Percentiles rank a stretch among this genome's conserved stretches.
Conservation (phyloP, 2,113 vertebrate genomes). For the Protobothrops flavoviridis region DNA sequence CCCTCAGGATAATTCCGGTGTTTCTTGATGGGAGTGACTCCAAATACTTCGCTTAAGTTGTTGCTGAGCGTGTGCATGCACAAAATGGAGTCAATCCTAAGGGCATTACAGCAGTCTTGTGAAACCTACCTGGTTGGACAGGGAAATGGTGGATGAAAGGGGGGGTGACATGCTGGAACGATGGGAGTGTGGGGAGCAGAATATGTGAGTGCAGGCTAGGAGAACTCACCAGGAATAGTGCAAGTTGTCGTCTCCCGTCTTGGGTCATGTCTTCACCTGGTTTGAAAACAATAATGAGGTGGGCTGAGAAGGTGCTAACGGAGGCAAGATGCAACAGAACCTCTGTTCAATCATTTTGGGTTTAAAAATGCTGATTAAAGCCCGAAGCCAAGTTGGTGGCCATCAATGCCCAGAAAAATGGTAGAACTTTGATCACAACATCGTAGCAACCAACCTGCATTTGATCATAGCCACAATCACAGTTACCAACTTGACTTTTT, state of each 20-base stretch:
- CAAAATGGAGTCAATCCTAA: neutral
- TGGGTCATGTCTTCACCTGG: constrained; percentile 83
- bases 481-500: neutral
- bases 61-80: neutral
- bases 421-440: neutral
- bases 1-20: neutral
- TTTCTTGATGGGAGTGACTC: neutral
- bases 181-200: neutral
- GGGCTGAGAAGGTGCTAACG: neutral
- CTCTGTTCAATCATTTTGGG: neutral
- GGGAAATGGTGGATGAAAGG: constrained; percentile 40
- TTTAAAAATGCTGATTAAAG: neutral
- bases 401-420: neutral
- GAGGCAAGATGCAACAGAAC: neutral
- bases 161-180: neutral
- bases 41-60: neutral
- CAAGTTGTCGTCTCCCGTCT: constrained; percentile 77
- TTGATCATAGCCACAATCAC: neutral
- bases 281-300: constrained; percentile 32
- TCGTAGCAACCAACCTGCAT: neutral
- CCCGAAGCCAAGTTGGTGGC: neutral
- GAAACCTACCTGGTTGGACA: neutral
- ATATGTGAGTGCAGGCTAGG: neutral
- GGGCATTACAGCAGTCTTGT: neutral
- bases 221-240: constrained; percentile 82